A percentile compares a stretch with the other conserved stretches of the same genome.
phyloP scores from a whole-genome alignment of 2,113 vertebrate genomes.

The Misgurnus mizolepis region DNA sequence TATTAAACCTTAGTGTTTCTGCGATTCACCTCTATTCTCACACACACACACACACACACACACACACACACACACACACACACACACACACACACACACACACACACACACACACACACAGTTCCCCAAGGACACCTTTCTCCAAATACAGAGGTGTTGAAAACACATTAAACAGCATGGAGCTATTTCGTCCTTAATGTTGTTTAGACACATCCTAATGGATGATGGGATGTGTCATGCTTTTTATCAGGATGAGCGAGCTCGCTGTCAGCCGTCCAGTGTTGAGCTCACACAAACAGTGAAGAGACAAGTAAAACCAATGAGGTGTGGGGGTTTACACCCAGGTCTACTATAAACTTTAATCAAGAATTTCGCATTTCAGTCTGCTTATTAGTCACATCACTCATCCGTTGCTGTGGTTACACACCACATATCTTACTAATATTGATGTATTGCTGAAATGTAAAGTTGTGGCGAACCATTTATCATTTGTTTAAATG shows the following conservation, averaged over 20 bases:
- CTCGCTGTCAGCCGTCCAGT: slow-evolving; percentile 8
- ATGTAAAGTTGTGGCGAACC: not conserved
- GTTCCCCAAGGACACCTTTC: not conserved
- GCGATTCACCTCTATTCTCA: not conserved
- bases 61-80: too few relatives aligned
- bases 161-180: slow-evolving; percentile 65
- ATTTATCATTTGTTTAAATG: slow-evolving; percentile 14
- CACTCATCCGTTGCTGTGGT: slow-evolving; percentile 25
- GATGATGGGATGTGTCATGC: slow-evolving; percentile 5
- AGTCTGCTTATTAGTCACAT: slow-evolving; percentile 23
- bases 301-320: not conserved
- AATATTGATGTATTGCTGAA: slow-evolving; percentile 7
- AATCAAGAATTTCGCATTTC: slow-evolving; percentile 22
- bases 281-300: slow-evolving; percentile 3
- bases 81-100: too few relatives aligned
- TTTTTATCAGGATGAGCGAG: slow-evolving; percentile 15
- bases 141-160: slow-evolving; percentile 60
- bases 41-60: not conserved
- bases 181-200: slow-evolving; percentile 69
- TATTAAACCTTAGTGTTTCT: slow-evolving; percentile 9
- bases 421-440: slow-evolving; percentile 6
- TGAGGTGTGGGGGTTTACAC: slow-evolving; percentile 6
- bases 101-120: slow-evolving; percentile 15
- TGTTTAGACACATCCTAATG: slow-evolving; percentile 57
- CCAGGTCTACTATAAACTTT: slow-evolving; percentile 27